phyloP scores from a whole-genome alignment of 2,797 vertebrate species.

The Platalea minor region DNA sequence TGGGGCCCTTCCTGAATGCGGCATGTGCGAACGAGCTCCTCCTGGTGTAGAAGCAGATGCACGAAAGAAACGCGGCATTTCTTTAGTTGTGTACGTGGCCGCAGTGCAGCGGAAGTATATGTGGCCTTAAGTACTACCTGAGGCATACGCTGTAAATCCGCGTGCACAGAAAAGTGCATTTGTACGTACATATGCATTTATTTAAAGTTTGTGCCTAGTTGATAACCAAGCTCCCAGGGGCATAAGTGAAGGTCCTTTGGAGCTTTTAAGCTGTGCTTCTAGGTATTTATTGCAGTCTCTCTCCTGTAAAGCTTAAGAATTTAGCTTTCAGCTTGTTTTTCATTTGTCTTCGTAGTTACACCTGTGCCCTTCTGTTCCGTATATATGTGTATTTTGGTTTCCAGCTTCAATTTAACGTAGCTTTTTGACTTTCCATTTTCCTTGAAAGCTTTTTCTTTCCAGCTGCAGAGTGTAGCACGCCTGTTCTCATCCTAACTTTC shows the following conservation, averaged over 20 bases:
- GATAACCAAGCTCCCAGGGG: not conserved
- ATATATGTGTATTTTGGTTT: not conserved
- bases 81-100: not conserved
- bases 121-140: not conserved
- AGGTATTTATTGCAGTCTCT: not conserved
- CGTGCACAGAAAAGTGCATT: accelerated
- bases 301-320: not conserved
- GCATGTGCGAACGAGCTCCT: not conserved
- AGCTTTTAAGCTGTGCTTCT: not conserved
- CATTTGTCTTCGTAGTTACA: not conserved
- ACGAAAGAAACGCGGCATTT: not conserved
- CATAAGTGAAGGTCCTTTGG: not conserved
- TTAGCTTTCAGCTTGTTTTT: not conserved
- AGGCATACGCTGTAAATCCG: not conserved
- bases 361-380: not conserved
- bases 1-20: not conserved
- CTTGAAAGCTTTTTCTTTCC: not conserved
- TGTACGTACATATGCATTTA: accelerated
- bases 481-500: not conserved
- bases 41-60: not conserved
- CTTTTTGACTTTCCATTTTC: not conserved
- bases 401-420: not conserved
- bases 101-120: not conserved
- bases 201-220: not conserved
- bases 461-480: not conserved